phyloP scores from a whole-genome alignment of 1,140 invertebrate genomes.

The Penaeus chinensis region DNA sequence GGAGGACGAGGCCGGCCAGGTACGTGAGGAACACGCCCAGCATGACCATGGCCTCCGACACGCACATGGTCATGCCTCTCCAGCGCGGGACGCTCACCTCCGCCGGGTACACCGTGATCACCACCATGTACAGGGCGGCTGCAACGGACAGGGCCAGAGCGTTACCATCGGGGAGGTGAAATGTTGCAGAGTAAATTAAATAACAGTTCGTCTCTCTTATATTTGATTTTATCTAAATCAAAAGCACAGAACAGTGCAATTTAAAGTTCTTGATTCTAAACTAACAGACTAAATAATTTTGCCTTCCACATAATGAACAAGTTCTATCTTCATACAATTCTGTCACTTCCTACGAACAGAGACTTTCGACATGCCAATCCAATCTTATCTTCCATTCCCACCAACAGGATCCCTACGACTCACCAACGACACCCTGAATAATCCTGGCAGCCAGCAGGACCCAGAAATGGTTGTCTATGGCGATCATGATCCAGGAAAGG shows the following conservation, averaged over 20 bases:
- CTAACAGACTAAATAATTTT: no score
- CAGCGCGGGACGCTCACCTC: conserved; percentile 43
- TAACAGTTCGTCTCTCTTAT: no score
- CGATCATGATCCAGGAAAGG: conserved; percentile 36
- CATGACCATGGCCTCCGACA: conserved; percentile 51
- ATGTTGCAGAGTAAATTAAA: no score
- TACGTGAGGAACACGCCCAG: conserved; percentile 47
- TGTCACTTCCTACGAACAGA: no score
- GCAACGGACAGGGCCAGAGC: neutral
- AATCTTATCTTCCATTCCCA: no score
- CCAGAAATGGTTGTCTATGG: neutral
- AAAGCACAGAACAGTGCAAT: no score
- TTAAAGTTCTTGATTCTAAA: no score
- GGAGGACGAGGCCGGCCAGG: conserved; percentile 29
- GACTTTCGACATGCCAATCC: no score
- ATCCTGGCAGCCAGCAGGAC: conserved; percentile 36
- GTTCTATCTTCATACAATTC: no score
- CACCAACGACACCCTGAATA: conserved; percentile 38
- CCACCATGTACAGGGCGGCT: conserved; percentile 52
- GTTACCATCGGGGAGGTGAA: neutral
- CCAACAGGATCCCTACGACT: neutral
- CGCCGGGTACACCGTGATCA: conserved; percentile 48
- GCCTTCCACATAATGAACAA: no score
- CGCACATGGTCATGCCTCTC: conserved; percentile 43
- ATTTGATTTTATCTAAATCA: no score